Percentiles rank a stretch among this genome's conserved stretches.
Evolutionary conservation across 2,797 vertebrate genomes (phyloP).

Genomic region (Schizopygopsis malacanthus): DNA sequence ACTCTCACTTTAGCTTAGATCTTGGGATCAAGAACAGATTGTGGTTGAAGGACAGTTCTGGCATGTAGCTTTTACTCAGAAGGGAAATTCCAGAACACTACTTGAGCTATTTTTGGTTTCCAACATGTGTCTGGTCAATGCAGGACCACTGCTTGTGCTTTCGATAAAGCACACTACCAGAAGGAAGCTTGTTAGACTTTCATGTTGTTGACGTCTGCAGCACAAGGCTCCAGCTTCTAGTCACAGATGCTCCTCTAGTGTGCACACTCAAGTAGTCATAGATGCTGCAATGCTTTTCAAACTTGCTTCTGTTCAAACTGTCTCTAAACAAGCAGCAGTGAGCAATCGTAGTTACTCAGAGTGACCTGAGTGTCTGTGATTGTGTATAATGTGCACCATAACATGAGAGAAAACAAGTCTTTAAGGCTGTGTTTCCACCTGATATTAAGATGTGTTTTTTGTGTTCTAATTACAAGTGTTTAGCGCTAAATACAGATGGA

Average conservation of each 20-base stretch:
- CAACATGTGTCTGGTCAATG: conserved; percentile 49
- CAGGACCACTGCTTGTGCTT: background rate
- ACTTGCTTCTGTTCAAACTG: background rate
- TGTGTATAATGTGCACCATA: background rate
- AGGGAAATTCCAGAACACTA: conserved; percentile 51
- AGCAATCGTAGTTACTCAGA: background rate
- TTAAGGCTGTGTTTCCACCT: background rate
- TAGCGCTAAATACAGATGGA: background rate
- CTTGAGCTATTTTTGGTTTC: conserved; percentile 48
- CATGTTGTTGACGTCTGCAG: background rate
- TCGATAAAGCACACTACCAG: background rate
- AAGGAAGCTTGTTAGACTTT: background rate
- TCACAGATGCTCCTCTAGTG: background rate
- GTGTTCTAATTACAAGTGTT: background rate
- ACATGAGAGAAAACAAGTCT: background rate
- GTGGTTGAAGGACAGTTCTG: conserved; percentile 40
- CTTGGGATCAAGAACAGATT: conserved; percentile 27
- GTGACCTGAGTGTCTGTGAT: background rate
- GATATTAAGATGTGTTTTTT: background rate
- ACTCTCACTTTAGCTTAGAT: conserved; percentile 22
- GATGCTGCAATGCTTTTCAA: background rate
- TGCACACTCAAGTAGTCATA: background rate
- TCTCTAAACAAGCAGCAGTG: background rate
- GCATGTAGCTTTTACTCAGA: conserved; percentile 37
- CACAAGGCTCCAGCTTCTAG: conserved; percentile 21